Evolutionary conservation across 23 tunicate species (phyloP).

Genomic region (Corella eumyota): DNA sequence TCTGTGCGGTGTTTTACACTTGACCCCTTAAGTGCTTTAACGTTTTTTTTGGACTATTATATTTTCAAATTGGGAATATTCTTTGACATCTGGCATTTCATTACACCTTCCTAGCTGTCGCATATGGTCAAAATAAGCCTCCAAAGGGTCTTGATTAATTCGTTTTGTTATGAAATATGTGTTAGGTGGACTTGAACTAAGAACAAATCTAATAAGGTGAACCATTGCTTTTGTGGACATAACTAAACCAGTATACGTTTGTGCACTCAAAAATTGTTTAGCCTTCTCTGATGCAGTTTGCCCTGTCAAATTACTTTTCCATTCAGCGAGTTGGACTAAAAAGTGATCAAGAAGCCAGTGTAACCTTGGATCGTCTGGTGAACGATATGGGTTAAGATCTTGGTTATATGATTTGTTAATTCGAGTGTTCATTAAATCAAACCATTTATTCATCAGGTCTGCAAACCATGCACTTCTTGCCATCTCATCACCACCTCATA

Average conservation of each 20-base stretch:
- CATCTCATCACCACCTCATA: background rate
- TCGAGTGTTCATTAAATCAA: background rate
- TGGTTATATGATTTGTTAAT: background rate
- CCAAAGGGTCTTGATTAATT: background rate
- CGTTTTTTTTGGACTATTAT: background rate
- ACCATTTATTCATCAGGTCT: too few species aligned
- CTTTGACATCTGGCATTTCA: background rate
- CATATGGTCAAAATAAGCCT: background rate
- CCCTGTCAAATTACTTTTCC: background rate
- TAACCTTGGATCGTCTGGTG: background rate
- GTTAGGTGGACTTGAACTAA: background rate
- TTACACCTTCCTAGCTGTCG: background rate
- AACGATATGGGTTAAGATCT: background rate
- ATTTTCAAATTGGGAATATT: background rate
- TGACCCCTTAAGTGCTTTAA: background rate
- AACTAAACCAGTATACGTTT: background rate
- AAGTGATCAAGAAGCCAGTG: background rate
- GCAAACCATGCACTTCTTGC: background rate
- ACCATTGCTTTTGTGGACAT: background rate
- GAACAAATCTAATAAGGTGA: background rate
- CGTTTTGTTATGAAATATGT: background rate
- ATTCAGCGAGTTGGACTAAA: background rate
- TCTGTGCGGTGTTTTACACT: background rate
- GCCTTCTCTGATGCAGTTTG: background rate
- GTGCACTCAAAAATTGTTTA: background rate